Conservation (phyloP, 2,113 vertebrate species). For the Albula goreensis region DNA sequence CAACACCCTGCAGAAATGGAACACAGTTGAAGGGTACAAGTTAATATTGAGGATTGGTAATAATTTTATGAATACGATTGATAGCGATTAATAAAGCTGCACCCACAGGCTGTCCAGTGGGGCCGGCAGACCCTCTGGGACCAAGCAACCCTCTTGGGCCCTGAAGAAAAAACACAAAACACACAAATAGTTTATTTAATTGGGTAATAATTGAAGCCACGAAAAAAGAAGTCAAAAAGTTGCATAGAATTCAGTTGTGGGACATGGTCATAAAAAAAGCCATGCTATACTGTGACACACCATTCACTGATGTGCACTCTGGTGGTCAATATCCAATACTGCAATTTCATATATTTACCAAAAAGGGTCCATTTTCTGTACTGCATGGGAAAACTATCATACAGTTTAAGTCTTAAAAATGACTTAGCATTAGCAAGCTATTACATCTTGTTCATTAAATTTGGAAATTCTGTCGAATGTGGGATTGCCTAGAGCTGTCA, state of each 20-base stretch:
- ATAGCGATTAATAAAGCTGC: slow-evolving; percentile 27
- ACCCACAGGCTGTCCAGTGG: slow-evolving; percentile 89
- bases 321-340: no score
- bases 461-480: no score
- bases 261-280: not conserved
- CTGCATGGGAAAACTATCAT: no score
- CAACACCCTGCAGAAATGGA: slow-evolving; percentile 77
- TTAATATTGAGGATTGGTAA: not conserved
- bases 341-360: no score
- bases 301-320: no score
- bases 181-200: not conserved
- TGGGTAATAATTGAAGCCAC: not conserved
- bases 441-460: no score
- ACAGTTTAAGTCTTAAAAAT: no score
- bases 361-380: no score
- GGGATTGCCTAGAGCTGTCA: no score
- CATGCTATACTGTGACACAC: no score
- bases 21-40: not conserved
- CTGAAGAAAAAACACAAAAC: slow-evolving; percentile 57
- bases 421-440: no score
- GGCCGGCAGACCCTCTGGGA: slow-evolving; percentile 85
- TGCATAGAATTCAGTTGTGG: not conserved
- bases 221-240: not conserved
- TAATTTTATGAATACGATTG: not conserved
- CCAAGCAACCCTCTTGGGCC: slow-evolving; percentile 91